Evolutionary conservation across 2,888 invertebrate species (phyloP).

Genomic region (Caenorhabditis doughertyi): DNA sequence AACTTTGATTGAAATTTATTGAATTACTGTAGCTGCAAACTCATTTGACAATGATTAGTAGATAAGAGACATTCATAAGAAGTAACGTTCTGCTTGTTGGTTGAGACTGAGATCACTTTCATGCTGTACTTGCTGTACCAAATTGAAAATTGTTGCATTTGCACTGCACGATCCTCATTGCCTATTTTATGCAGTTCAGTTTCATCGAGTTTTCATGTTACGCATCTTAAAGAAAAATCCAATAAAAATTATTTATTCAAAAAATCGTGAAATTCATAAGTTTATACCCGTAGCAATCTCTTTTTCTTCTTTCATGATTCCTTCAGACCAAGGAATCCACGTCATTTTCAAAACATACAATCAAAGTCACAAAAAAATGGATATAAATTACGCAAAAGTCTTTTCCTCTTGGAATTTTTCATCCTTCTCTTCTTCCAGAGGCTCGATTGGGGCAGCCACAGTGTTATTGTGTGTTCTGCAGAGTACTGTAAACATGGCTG

Average conservation of each 20-base stretch:
- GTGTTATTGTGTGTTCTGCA: constrained; percentile 53
- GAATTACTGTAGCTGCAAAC: too few species aligned
- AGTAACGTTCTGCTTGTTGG: too few species aligned
- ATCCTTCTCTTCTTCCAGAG: constrained; percentile 57
- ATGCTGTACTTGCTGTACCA: too few species aligned
- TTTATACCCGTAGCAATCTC: constrained; percentile 9
- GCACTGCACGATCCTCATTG: too few species aligned
- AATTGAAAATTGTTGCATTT: too few species aligned
- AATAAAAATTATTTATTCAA: neutral
- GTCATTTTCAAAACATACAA: constrained; percentile 7
- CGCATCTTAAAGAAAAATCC: neutral
- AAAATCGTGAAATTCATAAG: constrained; percentile 10
- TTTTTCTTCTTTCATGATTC: too few species aligned
- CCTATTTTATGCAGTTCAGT: too few species aligned
- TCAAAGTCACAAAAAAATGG: neutral
- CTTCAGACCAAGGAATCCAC: constrained; percentile 25
- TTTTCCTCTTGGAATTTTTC: constrained; percentile 43
- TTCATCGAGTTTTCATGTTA: too few species aligned
- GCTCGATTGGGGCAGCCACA: constrained; percentile 55
- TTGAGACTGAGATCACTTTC: too few species aligned
- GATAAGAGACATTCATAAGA: too few species aligned
- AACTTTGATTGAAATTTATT: too few species aligned
- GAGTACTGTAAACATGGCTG: constrained; percentile 43
- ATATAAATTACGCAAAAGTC: constrained; percentile 10
- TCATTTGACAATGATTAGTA: too few species aligned